These are phyloP conservation scores for Helicoverpa assulta DNA, from an alignment of 2,888 invertebrate genomes.

Conservation along the genomic window DNA sequence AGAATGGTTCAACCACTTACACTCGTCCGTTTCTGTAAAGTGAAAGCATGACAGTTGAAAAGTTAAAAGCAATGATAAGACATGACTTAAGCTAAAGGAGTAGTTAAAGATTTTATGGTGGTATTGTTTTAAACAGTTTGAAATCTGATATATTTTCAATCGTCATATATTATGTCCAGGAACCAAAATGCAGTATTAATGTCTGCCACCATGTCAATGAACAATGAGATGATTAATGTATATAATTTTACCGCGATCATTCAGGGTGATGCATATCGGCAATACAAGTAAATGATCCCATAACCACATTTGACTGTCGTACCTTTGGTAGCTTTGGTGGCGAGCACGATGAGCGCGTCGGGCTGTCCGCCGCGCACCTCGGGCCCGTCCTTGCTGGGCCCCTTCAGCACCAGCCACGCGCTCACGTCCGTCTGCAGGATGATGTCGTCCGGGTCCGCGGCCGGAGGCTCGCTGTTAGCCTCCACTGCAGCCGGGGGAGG, in stretches of 20 bases:
- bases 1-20: conserved; percentile 86
- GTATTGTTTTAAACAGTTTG: conserved; percentile 5
- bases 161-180: conserved; percentile 11
- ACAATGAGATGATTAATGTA: conserved; percentile 28
- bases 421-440: conserved; percentile 95
- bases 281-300: conserved; percentile 42
- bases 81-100: conserved; percentile 21
- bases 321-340: conserved; percentile 98
- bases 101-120: conserved; percentile 15
- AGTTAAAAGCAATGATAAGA: conserved; percentile 79
- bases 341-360: conserved; percentile 98
- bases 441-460: conserved; percentile 88
- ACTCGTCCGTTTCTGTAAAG: conserved; percentile 89
- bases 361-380: conserved; percentile 98
- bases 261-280: conserved; percentile 13
- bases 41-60: conserved; percentile 87
- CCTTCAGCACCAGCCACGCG: conserved; percentile 94
- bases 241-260: conserved; percentile 15
- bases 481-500: conserved; percentile 66
- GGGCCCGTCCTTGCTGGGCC: conserved; percentile 96
- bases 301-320: conserved; percentile 21
- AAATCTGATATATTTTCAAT: conserved; percentile 6
- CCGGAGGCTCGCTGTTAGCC: conserved; percentile 51
- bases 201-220: conserved; percentile 41
- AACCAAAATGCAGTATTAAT: conserved; percentile 48